These are phyloP conservation scores for Hipposideros armiger DNA, from an alignment of 2,113 vertebrate species.

Conservation along the genomic window DNA sequence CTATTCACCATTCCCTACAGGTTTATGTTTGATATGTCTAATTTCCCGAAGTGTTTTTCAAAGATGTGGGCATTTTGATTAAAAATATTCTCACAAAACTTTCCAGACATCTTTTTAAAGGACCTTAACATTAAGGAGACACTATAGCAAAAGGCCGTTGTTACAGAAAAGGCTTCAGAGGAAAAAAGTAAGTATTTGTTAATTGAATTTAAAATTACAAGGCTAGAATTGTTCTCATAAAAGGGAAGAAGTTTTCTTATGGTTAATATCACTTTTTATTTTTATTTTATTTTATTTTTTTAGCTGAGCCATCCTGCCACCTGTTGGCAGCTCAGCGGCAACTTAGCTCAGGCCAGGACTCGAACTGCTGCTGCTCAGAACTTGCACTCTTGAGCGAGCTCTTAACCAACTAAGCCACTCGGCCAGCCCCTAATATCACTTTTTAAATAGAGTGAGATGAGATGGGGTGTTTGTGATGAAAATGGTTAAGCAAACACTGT, in stretches of 20 bases:
- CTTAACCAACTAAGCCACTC: no score
- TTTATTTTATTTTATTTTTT: no score
- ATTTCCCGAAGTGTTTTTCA: slow-evolving; percentile 60
- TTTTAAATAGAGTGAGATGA: background rate
- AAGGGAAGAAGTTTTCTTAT: background rate
- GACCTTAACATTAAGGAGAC: slow-evolving; percentile 28
- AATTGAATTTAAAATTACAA: slow-evolving; percentile 26
- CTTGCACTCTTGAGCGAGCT: no score
- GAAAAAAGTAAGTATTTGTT: background rate
- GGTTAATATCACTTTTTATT: background rate
- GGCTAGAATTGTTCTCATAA: background rate
- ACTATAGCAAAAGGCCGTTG: background rate
- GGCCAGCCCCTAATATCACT: background rate
- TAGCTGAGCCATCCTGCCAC: no score
- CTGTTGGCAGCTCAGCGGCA: no score
- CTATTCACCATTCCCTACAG: slow-evolving; percentile 3
- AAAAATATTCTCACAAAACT: slow-evolving; percentile 56
- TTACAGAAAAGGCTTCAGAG: background rate
- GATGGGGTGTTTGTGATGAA: background rate
- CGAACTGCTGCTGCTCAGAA: no score
- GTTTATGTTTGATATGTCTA: slow-evolving; percentile 34
- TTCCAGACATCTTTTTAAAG: slow-evolving; percentile 36
- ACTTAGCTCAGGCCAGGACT: no score
- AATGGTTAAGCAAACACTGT: slow-evolving; percentile 3
- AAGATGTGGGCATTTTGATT: slow-evolving; percentile 30